Base-by-base conservation (phyloP, 2,113 vertebrate species). In the Henicopernis longicauda region DNA sequence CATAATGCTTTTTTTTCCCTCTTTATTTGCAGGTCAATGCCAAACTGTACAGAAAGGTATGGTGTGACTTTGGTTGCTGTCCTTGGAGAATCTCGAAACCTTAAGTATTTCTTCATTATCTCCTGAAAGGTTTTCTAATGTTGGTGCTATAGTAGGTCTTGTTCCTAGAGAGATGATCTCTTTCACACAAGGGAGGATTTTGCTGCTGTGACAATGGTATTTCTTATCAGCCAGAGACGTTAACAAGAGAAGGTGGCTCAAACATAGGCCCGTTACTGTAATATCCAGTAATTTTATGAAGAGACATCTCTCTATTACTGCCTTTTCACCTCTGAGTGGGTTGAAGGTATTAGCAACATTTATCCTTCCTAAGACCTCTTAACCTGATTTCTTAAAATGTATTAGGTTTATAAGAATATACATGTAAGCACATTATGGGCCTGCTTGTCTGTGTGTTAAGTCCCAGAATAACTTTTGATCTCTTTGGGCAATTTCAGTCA, bases 21-120 rank as follows among this genome's bases (percentile, higher is more conserved):
- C 71, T 98, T 86, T 98, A 40, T 93, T 98, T 93, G 69, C 97
- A 99, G 99, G 98, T 94, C 98, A 97, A 94, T 99, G 99, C 97
- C 97, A 55, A 44, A 77, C 47, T 62, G 97, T 94, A 67, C 98
- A 98, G 69, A 98, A 98, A 97, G 98, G 99, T 99, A 98, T 16
- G 98, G 63, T 97, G n/a, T 80, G 58, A 45, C 80, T 50, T 67
- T 40, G 25, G n/a, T 63, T 10, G 0, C 11, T 57, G 19, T 32
- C 61, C 26, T 22, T 58, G 70, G 22, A 54, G 31, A 19, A 80
- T 36, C 11, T 49, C 5, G 1, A 25, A 92, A 49, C 42, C 7
- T 44, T 74, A 89, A 96, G 90, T 97, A 96, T 86, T 93, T 57
- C 29, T 86, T 86, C 26, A 55, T 81, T 58, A 27, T 90, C 86